Evolutionary conservation across 2,888 invertebrate species (phyloP), one percentile per base, ranked within the genome.

Genomic region (Lissocephala sabroskyi): DNA sequence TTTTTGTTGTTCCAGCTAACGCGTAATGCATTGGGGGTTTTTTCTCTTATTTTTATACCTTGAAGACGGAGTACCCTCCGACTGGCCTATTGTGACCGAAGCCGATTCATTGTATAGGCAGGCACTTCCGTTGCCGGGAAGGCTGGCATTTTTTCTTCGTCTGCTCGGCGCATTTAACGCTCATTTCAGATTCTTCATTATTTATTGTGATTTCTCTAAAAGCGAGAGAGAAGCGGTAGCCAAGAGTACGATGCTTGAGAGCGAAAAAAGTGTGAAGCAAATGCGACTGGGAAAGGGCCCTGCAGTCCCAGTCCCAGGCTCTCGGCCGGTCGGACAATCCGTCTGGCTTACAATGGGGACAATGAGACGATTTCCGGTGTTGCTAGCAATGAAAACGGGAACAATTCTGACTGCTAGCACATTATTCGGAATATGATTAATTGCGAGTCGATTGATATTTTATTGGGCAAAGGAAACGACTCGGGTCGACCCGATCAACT

Each of bases 381-480:
- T 44, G n/a, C 32, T 30, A 49, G 48, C 47, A 44, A 44, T 40
- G 59, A 33, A 45, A 49, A 50, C 16, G 18, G 45, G 28, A 14
- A 19, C 33, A 35, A 45, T 46, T 55, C 51, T 50, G 52, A 44
- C 44, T 48, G 41, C n/a, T n/a, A n/a, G n/a, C n/a, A n/a, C n/a
- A n/a, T n/a, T 46, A 66, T 66, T 62, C 45, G 57, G 67, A 71
- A 79, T 79, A 80, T 80, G 79, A 80, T 80, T 79, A 80, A 81
- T 81, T 80, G 81, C 73, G 45, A 73, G 68, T 77, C 80, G 79
- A 81, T 77, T 79, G 81, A 81, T 79, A 79, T 80, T 81, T 80
- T 80, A 80, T 80, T 81, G 78, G 46, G 47, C 44, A 16, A 9
- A 41, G 54, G 52, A 64, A 59, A 49, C 51, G 52, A 41, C 36